phyloP scores from a whole-genome alignment of 2,113 vertebrate genomes.

The Tachysurus fulvidraco region DNA sequence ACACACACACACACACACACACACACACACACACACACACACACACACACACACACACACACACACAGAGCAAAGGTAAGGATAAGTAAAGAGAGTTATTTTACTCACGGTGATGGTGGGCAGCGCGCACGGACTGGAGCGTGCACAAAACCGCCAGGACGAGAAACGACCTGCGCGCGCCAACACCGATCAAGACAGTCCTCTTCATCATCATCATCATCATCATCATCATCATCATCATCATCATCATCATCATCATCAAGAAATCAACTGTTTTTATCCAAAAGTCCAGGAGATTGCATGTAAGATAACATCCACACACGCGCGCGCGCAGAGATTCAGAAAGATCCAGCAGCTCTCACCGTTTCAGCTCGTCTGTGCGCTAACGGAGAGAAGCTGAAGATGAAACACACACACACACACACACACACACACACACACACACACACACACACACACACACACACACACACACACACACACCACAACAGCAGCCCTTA shows the following conservation, averaged over 20 bases:
- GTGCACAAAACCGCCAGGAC: slow-evolving; percentile 38
- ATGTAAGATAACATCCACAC: slow-evolving; percentile 1
- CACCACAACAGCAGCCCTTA: slow-evolving; percentile 44
- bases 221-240: slow-evolving; percentile 40
- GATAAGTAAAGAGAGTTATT: background rate
- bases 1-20: background rate
- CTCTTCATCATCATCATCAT: slow-evolving; percentile 38
- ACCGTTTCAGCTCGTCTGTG: slow-evolving; percentile 6
- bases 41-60: slow-evolving; percentile 15
- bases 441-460: background rate
- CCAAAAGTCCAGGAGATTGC: background rate
- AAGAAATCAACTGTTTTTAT: slow-evolving; percentile 15
- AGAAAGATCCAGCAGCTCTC: slow-evolving; percentile 27
- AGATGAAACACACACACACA: slow-evolving; percentile 1
- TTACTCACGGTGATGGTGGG: slow-evolving; percentile 56
- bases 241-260: slow-evolving; percentile 8
- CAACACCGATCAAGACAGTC: background rate
- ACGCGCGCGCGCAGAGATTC: slow-evolving; percentile 5
- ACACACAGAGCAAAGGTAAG: background rate
- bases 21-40: background rate
- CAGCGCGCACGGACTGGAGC: slow-evolving; percentile 44
- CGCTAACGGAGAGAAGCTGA: background rate
- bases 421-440: slow-evolving; percentile 11
- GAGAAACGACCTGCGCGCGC: slow-evolving; percentile 23
- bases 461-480: slow-evolving; percentile 14